Evolutionary conservation across 1,140 invertebrate species (phyloP).

Genomic region (Philotrypesis tridentata): DNA sequence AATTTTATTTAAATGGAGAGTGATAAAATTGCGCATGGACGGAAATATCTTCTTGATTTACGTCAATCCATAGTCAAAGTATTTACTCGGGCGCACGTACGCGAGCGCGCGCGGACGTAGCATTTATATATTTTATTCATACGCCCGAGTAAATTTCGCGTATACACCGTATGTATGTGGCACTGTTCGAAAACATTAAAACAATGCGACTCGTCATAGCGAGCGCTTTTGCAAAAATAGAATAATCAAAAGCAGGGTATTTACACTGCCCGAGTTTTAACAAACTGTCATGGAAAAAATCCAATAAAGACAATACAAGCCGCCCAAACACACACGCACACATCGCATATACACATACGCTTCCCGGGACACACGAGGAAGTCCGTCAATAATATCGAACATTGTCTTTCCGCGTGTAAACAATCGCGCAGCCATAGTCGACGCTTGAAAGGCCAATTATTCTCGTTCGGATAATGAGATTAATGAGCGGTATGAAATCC

Average conservation of each 20-base stretch:
- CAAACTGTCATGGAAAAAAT: background rate
- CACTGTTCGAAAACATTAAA: background rate
- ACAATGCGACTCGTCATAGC: background rate
- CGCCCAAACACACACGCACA: too few relatives aligned
- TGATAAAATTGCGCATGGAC: background rate
- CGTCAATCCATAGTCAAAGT: slow-evolving; percentile 11
- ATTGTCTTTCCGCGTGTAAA: background rate
- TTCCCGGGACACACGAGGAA: background rate
- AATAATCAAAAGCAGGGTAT: slow-evolving; percentile 5
- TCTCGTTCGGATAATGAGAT: background rate
- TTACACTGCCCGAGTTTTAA: background rate
- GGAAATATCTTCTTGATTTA: slow-evolving; percentile 13
- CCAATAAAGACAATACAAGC: background rate
- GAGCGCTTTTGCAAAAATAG: background rate
- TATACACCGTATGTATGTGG: too few relatives aligned
- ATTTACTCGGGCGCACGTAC: background rate
- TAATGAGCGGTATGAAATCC: slow-evolving; percentile 17
- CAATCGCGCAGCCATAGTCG: background rate
- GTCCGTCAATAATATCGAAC: background rate
- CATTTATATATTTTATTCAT: slow-evolving; percentile 25
- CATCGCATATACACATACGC: background rate
- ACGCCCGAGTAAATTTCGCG: background rate
- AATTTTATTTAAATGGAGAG: slow-evolving; percentile 18
- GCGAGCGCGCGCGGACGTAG: too few relatives aligned
- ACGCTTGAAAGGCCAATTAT: slow-evolving; percentile 11